A percentile compares a stretch with the other conserved stretches of the same genome.
Evolutionary conservation across 2,888 invertebrate species (phyloP).

Genomic region (Julus scanicus): DNA sequence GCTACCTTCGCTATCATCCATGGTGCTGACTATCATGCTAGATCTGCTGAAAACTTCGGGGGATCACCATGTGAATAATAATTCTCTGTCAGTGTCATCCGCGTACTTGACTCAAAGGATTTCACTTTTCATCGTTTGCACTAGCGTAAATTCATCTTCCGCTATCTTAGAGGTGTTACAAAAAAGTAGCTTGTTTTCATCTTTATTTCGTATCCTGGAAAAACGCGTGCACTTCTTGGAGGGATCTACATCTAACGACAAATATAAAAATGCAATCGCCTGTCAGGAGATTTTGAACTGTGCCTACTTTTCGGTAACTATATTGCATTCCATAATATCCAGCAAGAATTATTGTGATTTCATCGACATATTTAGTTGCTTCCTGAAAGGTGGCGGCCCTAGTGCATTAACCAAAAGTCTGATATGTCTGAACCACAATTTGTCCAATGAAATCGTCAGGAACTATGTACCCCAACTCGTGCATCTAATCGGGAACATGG

Average conservation of each 20-base stretch:
- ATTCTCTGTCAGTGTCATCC: not conserved
- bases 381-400: not conserved
- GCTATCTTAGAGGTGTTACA: not conserved
- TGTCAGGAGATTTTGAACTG: conserved; percentile 17
- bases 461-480: not conserved
- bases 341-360: not conserved
- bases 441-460: not conserved
- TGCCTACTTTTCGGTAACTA: not conserved
- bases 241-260: not conserved
- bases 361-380: not conserved
- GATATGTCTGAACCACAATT: not conserved
- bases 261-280: not conserved
- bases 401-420: not conserved
- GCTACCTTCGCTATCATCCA: not conserved
- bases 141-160: not conserved
- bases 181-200: not conserved
- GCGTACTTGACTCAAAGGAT: conserved; percentile 16
- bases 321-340: conserved; percentile 8
- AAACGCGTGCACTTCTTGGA: not conserved
- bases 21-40: not conserved
- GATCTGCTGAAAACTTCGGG: not conserved
- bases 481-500: not conserved
- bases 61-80: not conserved
- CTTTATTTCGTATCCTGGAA: not conserved
- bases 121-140: not conserved